These are phyloP conservation scores for Aphidius gifuensis DNA, from an alignment of 1,140 invertebrate genomes.

Conservation along the genomic window DNA sequence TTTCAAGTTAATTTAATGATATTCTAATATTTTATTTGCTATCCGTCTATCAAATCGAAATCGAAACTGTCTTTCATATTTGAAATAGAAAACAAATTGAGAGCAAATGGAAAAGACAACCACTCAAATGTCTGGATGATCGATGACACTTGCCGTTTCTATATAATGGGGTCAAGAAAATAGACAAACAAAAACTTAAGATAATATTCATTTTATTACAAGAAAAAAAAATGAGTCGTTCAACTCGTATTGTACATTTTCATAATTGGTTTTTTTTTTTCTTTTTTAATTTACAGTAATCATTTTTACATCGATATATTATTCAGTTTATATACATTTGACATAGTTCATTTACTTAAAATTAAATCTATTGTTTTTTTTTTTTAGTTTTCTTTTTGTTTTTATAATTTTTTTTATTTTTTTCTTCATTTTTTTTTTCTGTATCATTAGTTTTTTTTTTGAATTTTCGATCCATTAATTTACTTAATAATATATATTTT, in stretches of 20 bases:
- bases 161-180: too few relatives aligned
- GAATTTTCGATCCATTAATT: too few relatives aligned
- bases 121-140: too few relatives aligned
- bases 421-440: not conserved
- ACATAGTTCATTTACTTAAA: slow-evolving; percentile 31
- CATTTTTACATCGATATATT: slow-evolving; percentile 50
- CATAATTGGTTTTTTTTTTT: slow-evolving; percentile 30
- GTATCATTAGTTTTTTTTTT: not conserved
- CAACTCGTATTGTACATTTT: slow-evolving; percentile 5
- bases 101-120: too few relatives aligned
- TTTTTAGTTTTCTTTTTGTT: not conserved
- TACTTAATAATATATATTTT: not conserved
- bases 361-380: not conserved
- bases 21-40: not conserved
- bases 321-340: slow-evolving; percentile 52
- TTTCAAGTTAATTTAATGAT: not conserved
- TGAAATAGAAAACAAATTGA: too few relatives aligned
- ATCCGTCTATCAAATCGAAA: too few relatives aligned
- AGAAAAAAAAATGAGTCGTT: slow-evolving; percentile 14
- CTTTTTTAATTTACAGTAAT: slow-evolving; percentile 41
- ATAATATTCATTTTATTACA: slow-evolving; percentile 18
- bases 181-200: too few relatives aligned
- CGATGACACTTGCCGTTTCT: too few relatives aligned
- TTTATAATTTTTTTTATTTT: not conserved
- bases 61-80: too few relatives aligned